Evolutionary conservation across 2,888 invertebrate species (phyloP).

Genomic region (Lepetodrilus schrolli): DNA sequence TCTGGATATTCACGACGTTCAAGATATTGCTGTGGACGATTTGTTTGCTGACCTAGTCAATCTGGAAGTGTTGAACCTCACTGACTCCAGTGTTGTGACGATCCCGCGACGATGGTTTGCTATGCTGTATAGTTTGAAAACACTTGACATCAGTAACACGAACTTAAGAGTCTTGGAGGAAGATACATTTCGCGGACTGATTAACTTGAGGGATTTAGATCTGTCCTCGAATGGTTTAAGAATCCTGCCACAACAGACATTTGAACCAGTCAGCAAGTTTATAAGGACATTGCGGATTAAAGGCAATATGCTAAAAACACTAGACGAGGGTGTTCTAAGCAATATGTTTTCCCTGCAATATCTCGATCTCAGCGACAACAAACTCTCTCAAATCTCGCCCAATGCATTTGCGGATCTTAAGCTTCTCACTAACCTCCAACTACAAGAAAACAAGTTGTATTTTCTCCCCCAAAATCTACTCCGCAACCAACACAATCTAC

Average conservation of each 20-base stretch:
- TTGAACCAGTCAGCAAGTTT: slow-evolving; percentile 30
- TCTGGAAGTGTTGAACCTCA: slow-evolving; percentile 36
- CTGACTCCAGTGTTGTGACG: slow-evolving; percentile 27
- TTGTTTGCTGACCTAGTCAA: slow-evolving; percentile 33
- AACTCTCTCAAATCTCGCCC: slow-evolving; percentile 18
- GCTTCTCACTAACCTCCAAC: slow-evolving; percentile 27
- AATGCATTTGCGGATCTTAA: slow-evolving; percentile 30
- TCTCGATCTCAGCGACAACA: slow-evolving; percentile 39
- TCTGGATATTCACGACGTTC: slow-evolving; percentile 31
- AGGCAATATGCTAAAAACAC: slow-evolving; percentile 31
- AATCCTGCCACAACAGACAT: neutral
- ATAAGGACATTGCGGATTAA: slow-evolving; percentile 30
- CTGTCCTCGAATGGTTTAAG: slow-evolving; percentile 39
- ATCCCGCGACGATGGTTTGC: slow-evolving; percentile 38
- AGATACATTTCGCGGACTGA: slow-evolving; percentile 32
- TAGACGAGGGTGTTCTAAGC: slow-evolving; percentile 1
- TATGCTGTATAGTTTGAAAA: slow-evolving; percentile 34
- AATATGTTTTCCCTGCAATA: slow-evolving; percentile 20
- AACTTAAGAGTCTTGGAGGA: slow-evolving; percentile 31
- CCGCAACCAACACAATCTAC: slow-evolving; percentile 25
- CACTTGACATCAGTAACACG: slow-evolving; percentile 35
- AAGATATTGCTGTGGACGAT: slow-evolving; percentile 14
- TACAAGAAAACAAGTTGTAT: slow-evolving; percentile 34
- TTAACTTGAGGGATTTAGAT: slow-evolving; percentile 35
- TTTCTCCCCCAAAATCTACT: slow-evolving; percentile 32